These are phyloP conservation scores for Neoarius graeffei DNA, from an alignment of 2,113 vertebrate genomes.

Conservation along the genomic window DNA sequence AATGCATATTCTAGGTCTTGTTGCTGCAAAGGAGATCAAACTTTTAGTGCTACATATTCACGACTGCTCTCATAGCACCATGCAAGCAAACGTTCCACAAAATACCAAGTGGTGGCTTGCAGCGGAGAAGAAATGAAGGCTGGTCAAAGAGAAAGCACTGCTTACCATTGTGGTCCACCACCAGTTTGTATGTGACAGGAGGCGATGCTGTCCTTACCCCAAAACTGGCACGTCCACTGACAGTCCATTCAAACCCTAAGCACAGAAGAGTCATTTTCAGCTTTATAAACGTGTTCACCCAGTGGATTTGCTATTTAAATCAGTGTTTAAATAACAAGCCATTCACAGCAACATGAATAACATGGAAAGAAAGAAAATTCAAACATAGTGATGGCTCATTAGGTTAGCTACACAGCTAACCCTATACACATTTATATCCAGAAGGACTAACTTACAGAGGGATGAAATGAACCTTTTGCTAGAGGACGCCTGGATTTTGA, in stretches of 20 bases:
- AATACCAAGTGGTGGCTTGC: neutral
- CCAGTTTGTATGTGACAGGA: conserved; percentile 72
- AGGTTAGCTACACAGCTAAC: neutral
- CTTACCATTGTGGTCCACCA: conserved; percentile 78
- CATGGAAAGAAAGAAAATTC: neutral
- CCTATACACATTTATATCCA: neutral
- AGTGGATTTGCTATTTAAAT: neutral
- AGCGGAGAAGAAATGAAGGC: neutral
- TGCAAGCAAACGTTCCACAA: neutral
- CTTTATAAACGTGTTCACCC: neutral
- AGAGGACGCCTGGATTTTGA: too few species aligned
- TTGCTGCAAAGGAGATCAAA: conserved; percentile 76
- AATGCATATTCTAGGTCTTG: conserved; percentile 96
- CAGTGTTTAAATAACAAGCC: neutral
- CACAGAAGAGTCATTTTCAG: conserved; percentile 15
- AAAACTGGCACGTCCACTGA: conserved; percentile 73
- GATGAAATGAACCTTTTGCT: neutral
- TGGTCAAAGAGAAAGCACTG: neutral
- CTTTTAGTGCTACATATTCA: neutral
- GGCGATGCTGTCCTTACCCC: conserved; percentile 73
- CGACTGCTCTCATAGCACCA: neutral
- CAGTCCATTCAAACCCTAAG: conserved; percentile 76
- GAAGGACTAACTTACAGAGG: neutral
- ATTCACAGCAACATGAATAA: neutral
- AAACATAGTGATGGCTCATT: neutral